A percentile compares a stretch with the other conserved stretches of the same genome.
phyloP scores from a whole-genome alignment of 1,140 invertebrate species.

The Ptiloglossa arizonensis region DNA sequence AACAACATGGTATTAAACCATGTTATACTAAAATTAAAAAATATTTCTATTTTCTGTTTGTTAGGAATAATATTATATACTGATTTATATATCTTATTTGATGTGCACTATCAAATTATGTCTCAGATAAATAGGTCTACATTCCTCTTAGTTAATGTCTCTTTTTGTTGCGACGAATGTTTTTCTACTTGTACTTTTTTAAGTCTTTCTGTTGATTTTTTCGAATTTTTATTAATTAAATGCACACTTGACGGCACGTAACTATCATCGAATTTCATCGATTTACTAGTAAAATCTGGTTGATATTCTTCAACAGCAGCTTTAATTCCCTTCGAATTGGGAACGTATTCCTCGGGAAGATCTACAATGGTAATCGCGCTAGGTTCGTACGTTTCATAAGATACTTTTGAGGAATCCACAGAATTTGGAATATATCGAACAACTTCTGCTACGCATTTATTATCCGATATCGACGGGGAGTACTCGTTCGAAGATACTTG shows the following conservation, averaged over 20 bases:
- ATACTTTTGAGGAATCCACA: conserved; percentile 35
- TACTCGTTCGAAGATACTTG: conserved; percentile 63
- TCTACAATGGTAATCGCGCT: not conserved
- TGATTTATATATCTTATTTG: not conserved
- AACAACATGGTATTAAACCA: not conserved
- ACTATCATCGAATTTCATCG: conserved; percentile 68
- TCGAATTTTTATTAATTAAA: conserved; percentile 15
- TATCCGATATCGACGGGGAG: conserved; percentile 47
- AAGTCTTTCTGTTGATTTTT: not conserved
- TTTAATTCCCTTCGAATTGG: conserved; percentile 66
- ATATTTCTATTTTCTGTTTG: conserved; percentile 18
- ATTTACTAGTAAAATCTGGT: conserved; percentile 68
- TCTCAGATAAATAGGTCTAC: conserved; percentile 38
- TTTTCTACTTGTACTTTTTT: conserved; percentile 27
- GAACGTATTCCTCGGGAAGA: conserved; percentile 63
- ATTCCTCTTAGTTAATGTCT: conserved; percentile 25
- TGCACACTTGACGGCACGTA: conserved; percentile 67
- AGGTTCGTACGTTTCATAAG: conserved; percentile 68
- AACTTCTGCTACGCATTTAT: not conserved
- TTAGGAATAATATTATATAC: conserved; percentile 17
- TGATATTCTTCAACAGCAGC: conserved; percentile 65
- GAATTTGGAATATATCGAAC: conserved; percentile 68
- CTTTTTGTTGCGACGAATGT: conserved; percentile 9
- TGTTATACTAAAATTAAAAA: conserved; percentile 12
- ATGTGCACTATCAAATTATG: not conserved